Conservation (phyloP, 2,797 vertebrate genomes). For the Darevskia nairensis region DNA sequence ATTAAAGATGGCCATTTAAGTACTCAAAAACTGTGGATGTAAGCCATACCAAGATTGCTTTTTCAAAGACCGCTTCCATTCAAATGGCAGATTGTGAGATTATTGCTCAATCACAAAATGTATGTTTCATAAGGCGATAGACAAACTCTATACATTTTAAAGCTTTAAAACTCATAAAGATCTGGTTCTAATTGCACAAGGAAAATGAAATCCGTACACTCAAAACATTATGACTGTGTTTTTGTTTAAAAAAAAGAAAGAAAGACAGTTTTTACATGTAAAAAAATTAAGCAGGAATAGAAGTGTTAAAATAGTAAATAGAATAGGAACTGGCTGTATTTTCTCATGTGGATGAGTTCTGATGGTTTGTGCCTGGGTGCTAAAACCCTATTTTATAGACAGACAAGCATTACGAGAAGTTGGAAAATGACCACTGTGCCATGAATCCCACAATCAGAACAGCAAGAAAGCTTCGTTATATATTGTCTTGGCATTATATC, state of each 20-base stretch:
- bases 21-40: conserved; percentile 42
- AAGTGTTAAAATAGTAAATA: conserved; percentile 50
- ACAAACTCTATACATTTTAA: conserved; percentile 33
- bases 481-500: too few species aligned
- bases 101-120: conserved; percentile 32
- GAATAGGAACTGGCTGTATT: conserved; percentile 45
- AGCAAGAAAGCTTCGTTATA: too few species aligned
- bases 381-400: conserved; percentile 12
- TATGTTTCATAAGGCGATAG: conserved; percentile 50
- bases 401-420: background rate
- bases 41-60: conserved; percentile 40
- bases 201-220: conserved; percentile 32
- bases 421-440: background rate
- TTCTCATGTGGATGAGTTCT: conserved; percentile 17
- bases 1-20: conserved; percentile 51
- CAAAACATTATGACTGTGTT: conserved; percentile 36
- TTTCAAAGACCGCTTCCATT: conserved; percentile 46
- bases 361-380: conserved; percentile 25
- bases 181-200: conserved; percentile 47
- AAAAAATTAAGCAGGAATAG: conserved; percentile 48
- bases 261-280: conserved; percentile 46
- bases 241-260: conserved; percentile 21
- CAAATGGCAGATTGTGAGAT: conserved; percentile 26
- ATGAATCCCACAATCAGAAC: background rate
- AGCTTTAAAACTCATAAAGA: conserved; percentile 42